These are phyloP conservation scores for Cepphus grylle DNA, from an alignment of 2,113 vertebrate species.

Conservation along the genomic window DNA sequence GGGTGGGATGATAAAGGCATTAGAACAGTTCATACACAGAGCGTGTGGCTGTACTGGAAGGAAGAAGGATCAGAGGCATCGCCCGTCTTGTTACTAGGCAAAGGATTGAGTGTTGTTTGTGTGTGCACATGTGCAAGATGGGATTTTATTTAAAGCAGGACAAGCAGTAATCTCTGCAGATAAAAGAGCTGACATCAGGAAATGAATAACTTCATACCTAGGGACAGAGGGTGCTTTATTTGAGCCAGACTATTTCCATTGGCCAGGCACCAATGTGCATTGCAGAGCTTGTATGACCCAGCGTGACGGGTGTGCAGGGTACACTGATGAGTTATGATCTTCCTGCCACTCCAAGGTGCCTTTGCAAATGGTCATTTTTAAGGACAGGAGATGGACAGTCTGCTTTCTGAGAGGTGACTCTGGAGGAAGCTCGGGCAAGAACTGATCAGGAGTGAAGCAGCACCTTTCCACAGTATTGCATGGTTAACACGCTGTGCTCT, in stretches of 20 bases:
- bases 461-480: neutral
- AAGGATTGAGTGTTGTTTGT: neutral
- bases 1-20: neutral
- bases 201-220: neutral
- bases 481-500: neutral
- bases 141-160: slow-evolving; percentile 40
- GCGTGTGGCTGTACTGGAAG: neutral
- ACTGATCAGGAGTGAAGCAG: neutral
- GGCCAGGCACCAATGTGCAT: neutral
- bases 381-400: neutral
- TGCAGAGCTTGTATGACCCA: neutral
- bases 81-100: neutral
- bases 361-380: neutral
- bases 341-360: neutral
- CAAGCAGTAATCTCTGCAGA: slow-evolving; percentile 27
- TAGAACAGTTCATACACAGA: neutral
- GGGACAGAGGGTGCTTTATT: neutral
- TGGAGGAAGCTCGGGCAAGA: neutral
- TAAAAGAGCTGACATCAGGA: slow-evolving; percentile 6
- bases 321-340: neutral
- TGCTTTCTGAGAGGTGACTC: neutral
- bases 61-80: neutral
- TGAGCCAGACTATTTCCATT: neutral
- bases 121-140: neutral
- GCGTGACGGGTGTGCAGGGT: neutral